A percentile compares a stretch with the other conserved stretches of the same genome.
Conservation (phyloP, 2,888 invertebrate species). For the Heliconius ethilla region DNA sequence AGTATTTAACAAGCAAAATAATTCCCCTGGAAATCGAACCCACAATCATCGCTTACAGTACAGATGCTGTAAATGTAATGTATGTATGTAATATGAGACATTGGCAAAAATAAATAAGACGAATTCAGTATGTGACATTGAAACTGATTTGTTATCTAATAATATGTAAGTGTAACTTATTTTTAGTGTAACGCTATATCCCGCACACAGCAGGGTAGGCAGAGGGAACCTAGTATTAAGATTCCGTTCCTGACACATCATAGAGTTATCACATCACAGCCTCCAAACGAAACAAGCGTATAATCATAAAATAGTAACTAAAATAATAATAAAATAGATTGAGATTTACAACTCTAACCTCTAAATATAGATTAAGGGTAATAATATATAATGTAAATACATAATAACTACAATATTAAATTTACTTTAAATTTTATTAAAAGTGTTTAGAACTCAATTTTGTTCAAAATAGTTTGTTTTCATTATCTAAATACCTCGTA, state of each 20-base stretch:
- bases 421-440: not conserved
- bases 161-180: no score
- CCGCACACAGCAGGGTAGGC: no score
- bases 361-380: not conserved
- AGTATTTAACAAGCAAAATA: not conserved
- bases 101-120: no score
- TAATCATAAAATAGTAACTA: not conserved
- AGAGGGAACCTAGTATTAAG: no score
- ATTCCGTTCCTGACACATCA: no score
- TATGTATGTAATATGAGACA: no score
- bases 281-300: not conserved
- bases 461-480: not conserved
- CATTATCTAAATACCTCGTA: constrained; percentile 3
- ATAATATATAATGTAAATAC: not conserved
- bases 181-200: no score
- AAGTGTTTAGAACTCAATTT: not conserved
- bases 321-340: constrained; percentile 16
- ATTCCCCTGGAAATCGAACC: no score
- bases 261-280: not conserved
- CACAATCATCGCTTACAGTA: no score
- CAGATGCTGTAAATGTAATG: no score
- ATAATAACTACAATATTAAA: not conserved
- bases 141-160: no score
- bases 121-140: no score
- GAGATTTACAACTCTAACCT: constrained; percentile 11